Evolutionary conservation across 2,888 invertebrate species (phyloP).

Genomic region (Villa cingulata): DNA sequence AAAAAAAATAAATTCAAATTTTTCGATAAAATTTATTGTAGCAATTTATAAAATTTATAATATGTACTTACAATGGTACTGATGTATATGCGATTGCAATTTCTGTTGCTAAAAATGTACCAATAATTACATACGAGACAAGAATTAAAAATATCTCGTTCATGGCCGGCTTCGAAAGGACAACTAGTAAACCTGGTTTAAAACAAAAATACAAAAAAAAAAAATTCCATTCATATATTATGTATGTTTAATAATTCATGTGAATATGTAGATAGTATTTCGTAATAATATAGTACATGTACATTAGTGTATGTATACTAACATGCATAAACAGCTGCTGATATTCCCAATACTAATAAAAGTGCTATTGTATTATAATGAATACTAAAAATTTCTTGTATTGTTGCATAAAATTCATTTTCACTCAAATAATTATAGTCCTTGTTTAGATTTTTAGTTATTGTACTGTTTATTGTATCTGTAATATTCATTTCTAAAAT

Average conservation of each 20-base stretch:
- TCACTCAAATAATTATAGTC: not conserved
- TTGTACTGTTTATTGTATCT: too few relatives aligned
- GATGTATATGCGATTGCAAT: slow-evolving; percentile 40
- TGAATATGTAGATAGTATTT: too few relatives aligned
- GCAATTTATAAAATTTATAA: too few relatives aligned
- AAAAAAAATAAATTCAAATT: not conserved
- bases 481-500: too few relatives aligned
- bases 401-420: not conserved
- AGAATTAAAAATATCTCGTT: slow-evolving; percentile 78
- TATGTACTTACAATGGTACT: slow-evolving; percentile 31
- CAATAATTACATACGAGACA: slow-evolving; percentile 69
- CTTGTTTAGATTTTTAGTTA: not conserved
- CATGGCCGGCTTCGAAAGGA: slow-evolving; percentile 69
- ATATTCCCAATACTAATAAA: slow-evolving; percentile 36
- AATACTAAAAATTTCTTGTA: slow-evolving; percentile 27
- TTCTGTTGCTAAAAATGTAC: slow-evolving; percentile 63
- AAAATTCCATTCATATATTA: too few relatives aligned
- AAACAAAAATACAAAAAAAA: not conserved
- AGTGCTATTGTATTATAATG: slow-evolving; percentile 29
- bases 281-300: not conserved
- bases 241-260: too few relatives aligned
- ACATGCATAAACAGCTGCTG: slow-evolving; percentile 43
- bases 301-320: slow-evolving; percentile 26
- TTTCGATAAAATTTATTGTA: too few relatives aligned
- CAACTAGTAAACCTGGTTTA: slow-evolving; percentile 48